Conservation (phyloP, 2,797 vertebrate species). For the Diglossa cyanea region DNA sequence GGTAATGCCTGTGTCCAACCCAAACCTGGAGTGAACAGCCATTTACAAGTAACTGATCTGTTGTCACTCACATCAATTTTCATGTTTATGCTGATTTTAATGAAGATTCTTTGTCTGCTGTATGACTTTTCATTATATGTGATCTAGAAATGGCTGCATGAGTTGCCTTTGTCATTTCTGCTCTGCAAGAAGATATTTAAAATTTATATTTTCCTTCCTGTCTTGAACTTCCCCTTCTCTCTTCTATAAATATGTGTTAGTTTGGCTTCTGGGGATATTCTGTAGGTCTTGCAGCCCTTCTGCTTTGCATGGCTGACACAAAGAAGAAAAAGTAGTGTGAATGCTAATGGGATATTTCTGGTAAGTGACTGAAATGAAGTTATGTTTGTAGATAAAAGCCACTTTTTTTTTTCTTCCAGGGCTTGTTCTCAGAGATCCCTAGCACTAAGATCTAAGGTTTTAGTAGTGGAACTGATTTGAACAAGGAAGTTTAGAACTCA, state of each 20-base stretch:
- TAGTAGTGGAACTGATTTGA: background rate
- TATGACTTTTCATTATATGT: background rate
- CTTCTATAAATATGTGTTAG: background rate
- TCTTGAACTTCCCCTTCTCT: background rate
- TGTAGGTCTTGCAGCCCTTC: background rate
- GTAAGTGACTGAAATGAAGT: background rate
- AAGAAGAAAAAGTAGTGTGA: background rate
- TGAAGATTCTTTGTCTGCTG: background rate
- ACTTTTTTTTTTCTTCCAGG: background rate
- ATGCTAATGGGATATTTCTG: background rate
- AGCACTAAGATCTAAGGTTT: background rate
- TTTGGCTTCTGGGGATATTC: conserved; percentile 8
- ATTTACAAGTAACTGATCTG: fast-evolving
- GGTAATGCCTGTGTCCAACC: background rate
- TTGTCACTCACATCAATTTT: background rate
- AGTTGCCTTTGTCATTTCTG: background rate
- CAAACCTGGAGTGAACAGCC: background rate
- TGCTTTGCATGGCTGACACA: background rate
- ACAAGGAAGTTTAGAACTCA: background rate
- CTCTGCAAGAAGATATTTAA: background rate
- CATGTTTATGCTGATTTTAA: background rate
- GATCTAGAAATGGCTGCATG: background rate
- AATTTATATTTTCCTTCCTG: conserved; percentile 30
- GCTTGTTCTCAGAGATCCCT: background rate
- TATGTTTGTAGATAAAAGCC: background rate